phyloP scores from a whole-genome alignment of 2,888 invertebrate species.

The Orthosia cruda region DNA sequence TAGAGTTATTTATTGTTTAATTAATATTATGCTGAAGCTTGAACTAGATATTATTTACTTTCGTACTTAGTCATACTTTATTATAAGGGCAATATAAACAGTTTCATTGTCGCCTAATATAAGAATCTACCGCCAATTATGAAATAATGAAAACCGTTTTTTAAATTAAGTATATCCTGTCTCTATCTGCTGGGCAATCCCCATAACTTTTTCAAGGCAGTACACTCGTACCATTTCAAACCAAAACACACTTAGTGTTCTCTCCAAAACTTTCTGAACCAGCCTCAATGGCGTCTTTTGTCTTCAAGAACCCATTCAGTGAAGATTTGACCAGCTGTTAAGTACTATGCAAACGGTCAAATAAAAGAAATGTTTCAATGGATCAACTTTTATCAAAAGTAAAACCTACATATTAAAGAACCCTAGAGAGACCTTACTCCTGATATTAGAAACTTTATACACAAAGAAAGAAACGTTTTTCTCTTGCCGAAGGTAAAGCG shows the following conservation, averaged over 20 bases:
- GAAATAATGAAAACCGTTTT: too few relatives aligned
- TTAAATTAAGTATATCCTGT: too few relatives aligned
- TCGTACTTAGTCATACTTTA: not conserved
- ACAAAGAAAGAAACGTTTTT: constrained; percentile 11
- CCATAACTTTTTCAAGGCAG: too few relatives aligned
- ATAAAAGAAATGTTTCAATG: not conserved
- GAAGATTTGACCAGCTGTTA: too few relatives aligned
- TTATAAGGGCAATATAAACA: not conserved
- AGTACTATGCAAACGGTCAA: not conserved
- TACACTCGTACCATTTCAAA: too few relatives aligned
- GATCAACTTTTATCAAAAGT: too few relatives aligned
- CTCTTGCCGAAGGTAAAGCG: constrained; percentile 14
- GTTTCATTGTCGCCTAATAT: not conserved
- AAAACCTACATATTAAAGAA: constrained; percentile 7
- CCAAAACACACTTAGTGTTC: too few relatives aligned
- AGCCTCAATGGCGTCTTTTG: too few relatives aligned
- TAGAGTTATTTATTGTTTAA: constrained; percentile 1
- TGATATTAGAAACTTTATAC: constrained; percentile 31
- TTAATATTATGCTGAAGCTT: constrained; percentile 16
- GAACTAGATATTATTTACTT: constrained; percentile 21
- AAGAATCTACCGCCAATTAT: too few relatives aligned
- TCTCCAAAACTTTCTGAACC: too few relatives aligned
- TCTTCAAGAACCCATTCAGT: too few relatives aligned
- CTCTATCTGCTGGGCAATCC: too few relatives aligned
- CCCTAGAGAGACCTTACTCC: not conserved